A percentile compares a stretch with the other conserved stretches of the same genome.
Evolutionary conservation across 2,113 vertebrate species (phyloP).

Genomic region (Laterallus jamaicensis): DNA sequence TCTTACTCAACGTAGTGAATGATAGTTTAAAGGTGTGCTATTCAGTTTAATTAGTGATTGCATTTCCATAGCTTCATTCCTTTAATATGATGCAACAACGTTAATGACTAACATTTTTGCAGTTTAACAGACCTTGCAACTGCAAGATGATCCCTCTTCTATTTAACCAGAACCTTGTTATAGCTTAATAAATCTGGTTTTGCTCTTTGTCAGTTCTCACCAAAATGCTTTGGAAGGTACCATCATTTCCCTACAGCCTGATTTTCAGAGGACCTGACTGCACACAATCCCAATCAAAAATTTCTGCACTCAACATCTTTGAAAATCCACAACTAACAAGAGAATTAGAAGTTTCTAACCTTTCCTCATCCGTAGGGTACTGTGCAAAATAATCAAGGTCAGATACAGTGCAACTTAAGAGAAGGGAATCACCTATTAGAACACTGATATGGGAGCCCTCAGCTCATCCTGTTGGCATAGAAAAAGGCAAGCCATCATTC

Average conservation of each 20-base stretch:
- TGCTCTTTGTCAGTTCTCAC: not conserved
- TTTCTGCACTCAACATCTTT: not conserved
- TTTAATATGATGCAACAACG: not conserved
- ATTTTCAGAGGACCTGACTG: not conserved
- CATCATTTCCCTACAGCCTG: not conserved
- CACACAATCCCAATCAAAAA: not conserved
- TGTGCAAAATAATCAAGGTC: not conserved
- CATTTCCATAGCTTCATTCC: not conserved
- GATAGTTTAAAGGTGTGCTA: not conserved
- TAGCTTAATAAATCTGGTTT: not conserved
- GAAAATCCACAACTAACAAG: not conserved
- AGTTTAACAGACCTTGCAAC: conserved; percentile 17
- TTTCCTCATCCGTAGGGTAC: not conserved
- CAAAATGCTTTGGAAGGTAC: not conserved
- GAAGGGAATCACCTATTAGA: not conserved
- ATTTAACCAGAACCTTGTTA: conserved; percentile 1
- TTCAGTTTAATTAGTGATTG: not conserved
- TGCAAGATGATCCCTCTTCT: not conserved
- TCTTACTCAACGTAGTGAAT: not conserved
- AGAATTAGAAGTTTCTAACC: not conserved
- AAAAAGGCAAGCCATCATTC: not conserved
- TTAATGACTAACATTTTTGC: not conserved
- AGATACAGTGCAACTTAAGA: not conserved
- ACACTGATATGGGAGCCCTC: not conserved
- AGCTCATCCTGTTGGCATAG: not conserved